Evolutionary conservation across 2,797 vertebrate species (phyloP).

Genomic region (Steatocranus sp.): DNA sequence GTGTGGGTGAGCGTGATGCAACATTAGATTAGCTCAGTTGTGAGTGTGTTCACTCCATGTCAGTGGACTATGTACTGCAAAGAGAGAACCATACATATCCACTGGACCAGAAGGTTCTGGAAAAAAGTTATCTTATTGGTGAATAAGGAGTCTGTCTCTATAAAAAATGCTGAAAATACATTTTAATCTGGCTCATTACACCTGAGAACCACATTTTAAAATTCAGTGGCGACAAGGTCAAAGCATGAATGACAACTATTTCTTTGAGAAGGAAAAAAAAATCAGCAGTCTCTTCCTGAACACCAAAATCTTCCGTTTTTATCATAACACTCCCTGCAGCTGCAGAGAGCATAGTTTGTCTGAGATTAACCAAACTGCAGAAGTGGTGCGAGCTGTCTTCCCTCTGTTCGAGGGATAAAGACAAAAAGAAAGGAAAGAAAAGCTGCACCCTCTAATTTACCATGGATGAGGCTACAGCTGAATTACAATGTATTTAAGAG

Average conservation of each 20-base stretch:
- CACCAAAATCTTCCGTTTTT: constrained; percentile 3
- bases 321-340: constrained; percentile 43
- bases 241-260: not conserved
- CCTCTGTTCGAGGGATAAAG: constrained; percentile 16
- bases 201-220: not conserved
- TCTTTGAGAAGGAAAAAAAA: not conserved
- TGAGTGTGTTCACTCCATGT: not conserved
- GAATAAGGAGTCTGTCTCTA: not conserved
- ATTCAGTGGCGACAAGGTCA: constrained; percentile 1
- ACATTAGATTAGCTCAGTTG: not conserved
- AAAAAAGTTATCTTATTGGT: not conserved
- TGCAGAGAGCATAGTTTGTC: constrained; percentile 29
- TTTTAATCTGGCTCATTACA: not conserved
- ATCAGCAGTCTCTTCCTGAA: constrained; percentile 12
- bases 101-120: not conserved
- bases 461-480: constrained; percentile 32
- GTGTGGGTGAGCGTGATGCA: constrained; percentile 24
- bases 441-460: constrained; percentile 62
- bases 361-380: constrained; percentile 46
- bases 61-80: constrained; percentile 35
- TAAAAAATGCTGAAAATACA: not conserved
- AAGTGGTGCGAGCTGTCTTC: constrained; percentile 30
- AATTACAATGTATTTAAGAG: constrained; percentile 51
- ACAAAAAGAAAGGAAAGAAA: constrained; percentile 20
- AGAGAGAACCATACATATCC: constrained; percentile 7